Percentiles rank a stretch among this genome's conserved stretches.
phyloP scores from a whole-genome alignment of 2,888 invertebrate genomes.

The Andrena minutula region DNA sequence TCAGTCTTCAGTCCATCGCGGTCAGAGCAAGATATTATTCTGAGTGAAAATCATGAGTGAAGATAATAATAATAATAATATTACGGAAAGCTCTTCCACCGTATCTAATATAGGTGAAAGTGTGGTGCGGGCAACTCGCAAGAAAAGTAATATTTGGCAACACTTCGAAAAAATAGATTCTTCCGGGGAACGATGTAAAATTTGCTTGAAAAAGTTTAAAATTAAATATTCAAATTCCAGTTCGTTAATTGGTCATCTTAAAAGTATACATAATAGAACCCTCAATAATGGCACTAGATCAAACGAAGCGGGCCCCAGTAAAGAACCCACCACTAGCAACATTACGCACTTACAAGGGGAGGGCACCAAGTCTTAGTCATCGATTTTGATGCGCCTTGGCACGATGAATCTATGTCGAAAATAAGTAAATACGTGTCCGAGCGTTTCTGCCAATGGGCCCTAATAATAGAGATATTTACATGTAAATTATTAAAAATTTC shows the following conservation, averaged over 20 bases:
- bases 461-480: too few species aligned
- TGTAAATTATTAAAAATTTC: too few species aligned
- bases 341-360: too few species aligned
- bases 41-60: background rate
- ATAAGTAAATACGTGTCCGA: too few species aligned
- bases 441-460: too few species aligned
- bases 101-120: background rate
- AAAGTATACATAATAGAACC: background rate
- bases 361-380: too few species aligned
- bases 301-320: background rate
- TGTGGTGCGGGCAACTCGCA: background rate
- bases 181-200: background rate
- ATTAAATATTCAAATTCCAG: background rate
- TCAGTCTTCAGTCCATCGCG: slow-evolving; percentile 3
- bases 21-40: background rate
- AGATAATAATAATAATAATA: background rate
- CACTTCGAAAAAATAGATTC: background rate
- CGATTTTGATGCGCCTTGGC: too few species aligned
- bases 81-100: background rate
- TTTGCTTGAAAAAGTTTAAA: background rate
- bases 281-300: background rate
- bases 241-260: background rate
- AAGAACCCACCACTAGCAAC: background rate
- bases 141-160: background rate
- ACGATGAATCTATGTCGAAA: too few species aligned